Base-by-base conservation (phyloP, 2,113 vertebrate genomes). In the Ailurus styani region DNA sequence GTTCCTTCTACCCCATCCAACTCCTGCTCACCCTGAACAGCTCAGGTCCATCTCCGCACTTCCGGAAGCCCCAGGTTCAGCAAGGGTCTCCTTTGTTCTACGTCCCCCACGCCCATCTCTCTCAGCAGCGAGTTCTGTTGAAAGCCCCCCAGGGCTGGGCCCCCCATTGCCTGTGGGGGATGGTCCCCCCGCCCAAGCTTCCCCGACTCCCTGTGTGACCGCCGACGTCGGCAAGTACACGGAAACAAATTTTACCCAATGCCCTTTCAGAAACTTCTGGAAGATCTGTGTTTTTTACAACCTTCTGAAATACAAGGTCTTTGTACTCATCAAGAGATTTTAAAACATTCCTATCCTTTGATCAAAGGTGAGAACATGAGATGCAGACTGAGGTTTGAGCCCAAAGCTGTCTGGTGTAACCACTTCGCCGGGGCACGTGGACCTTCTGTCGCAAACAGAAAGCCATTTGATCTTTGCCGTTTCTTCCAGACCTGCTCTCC, bases 151-250 rank as follows among this genome's bases (percentile, higher is more conserved):
- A 73, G 31, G 52, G 15, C 3, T 2, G 2, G 6, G n/a, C 78
- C 23, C 4, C 7, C 1, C 0, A 1, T 9, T 15, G 31, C 23
- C n/a, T 12, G 4, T 20, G 5, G 50, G 21, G 13, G 9, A 10
- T 2, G 10, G 6, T 18, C 11, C 18, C 0, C 3, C 55, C 25
- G 4, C 31, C 20, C 45, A 9, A 4, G 18, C 42, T 12, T 70
- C 37, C 55, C 42, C 34, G 79, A 37, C 18, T 57, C 40, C 31
- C 10, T 9, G 31, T 2, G 7, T 12, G 45, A 62, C 9, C 34
- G 3, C 70, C 7, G 1, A 2, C 13, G 90, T 31, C 47, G 14
- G 14, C 34, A 47, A 27, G 25, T 7, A 1, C 4, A 50, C 9
- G 2, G 50, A 47, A 27, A 66, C 68, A 34, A 40, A 87, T 37